phyloP scores from a whole-genome alignment of 2,797 vertebrate genomes.

The Coregonus ussuriensis region DNA sequence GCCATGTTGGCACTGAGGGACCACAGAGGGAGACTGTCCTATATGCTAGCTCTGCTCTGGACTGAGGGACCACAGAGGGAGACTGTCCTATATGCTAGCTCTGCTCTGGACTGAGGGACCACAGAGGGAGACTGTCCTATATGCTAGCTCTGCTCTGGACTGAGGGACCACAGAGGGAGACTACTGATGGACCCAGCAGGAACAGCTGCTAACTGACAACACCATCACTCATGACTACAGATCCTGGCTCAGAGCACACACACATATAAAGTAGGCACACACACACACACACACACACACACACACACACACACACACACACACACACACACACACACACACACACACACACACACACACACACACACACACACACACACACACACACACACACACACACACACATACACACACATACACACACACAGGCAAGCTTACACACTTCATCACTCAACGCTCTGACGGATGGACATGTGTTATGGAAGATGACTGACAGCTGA shows the following conservation, averaged over 20 bases:
- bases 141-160: too few species aligned
- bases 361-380: neutral
- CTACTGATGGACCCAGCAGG: conserved; percentile 1
- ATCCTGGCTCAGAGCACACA: conserved; percentile 3
- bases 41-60: too few species aligned
- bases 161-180: conserved; percentile 10
- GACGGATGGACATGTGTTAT: neutral
- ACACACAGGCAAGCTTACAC: neutral
- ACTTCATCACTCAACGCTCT: neutral
- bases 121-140: neutral
- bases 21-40: conserved; percentile 5
- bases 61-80: conserved; percentile 3
- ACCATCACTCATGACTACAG: conserved; percentile 5
- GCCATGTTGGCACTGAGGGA: conserved; percentile 44
- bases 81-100: too few species aligned
- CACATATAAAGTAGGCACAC: neutral
- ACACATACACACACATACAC: neutral
- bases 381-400: neutral
- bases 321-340: neutral
- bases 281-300: neutral
- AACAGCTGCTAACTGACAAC: conserved; percentile 19
- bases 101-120: neutral
- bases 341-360: neutral
- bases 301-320: neutral
- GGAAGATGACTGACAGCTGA: conserved; percentile 4